These are phyloP conservation scores for Meta bourneti DNA, from an alignment of 2,888 invertebrate species.

Conservation along the genomic window DNA sequence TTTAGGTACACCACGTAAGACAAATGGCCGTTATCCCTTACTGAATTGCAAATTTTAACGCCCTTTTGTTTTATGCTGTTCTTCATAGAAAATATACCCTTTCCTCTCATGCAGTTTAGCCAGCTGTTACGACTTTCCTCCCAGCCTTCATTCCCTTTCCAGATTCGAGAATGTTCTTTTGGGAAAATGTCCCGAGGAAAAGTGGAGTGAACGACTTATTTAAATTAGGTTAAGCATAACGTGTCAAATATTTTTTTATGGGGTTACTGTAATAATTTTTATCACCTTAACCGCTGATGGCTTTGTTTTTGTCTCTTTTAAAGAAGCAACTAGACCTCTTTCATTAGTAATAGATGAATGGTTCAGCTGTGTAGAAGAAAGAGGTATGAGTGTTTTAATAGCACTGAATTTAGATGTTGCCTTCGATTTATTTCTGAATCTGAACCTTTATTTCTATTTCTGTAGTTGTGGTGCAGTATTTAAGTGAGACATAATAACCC, in stretches of 20 bases:
- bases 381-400: background rate
- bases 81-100: constrained; percentile 1
- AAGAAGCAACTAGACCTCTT: background rate
- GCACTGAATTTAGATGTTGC: background rate
- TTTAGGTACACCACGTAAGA: constrained; percentile 17
- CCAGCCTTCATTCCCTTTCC: background rate
- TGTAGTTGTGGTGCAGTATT: too few relatives aligned
- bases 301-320: background rate
- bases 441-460: too few relatives aligned
- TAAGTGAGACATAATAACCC: too few relatives aligned
- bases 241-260: background rate
- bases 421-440: too few relatives aligned
- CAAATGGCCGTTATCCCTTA: constrained; percentile 45
- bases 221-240: background rate
- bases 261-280: background rate
- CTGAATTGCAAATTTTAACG: constrained; percentile 66
- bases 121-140: constrained; percentile 21
- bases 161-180: background rate
- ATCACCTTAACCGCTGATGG: background rate
- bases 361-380: background rate
- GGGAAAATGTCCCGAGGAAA: background rate
- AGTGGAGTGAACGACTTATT: background rate
- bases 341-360: background rate
- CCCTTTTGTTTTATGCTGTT: background rate
- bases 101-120: constrained; percentile 3